phyloP scores from a whole-genome alignment of 2,797 vertebrate genomes.

The Hylomyscus alleni region DNA sequence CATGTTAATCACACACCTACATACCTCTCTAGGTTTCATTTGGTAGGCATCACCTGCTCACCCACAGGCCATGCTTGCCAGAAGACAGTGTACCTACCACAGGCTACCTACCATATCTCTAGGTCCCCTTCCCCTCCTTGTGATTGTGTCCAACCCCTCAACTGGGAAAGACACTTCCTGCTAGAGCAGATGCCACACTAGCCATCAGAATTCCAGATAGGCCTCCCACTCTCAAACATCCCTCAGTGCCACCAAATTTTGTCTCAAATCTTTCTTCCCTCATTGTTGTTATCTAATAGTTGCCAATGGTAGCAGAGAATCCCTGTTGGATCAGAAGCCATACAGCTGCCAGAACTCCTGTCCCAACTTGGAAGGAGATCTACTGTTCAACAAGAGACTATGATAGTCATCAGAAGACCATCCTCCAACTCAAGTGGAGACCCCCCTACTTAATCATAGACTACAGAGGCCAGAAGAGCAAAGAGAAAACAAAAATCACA shows the following conservation, averaged over 20 bases:
- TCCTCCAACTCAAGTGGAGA: too few species aligned
- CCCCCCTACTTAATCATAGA: too few species aligned
- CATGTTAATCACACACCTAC: too few species aligned
- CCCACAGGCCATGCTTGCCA: background rate
- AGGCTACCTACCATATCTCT: background rate
- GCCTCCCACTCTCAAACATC: background rate
- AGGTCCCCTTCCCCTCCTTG: background rate
- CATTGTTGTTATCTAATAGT: background rate
- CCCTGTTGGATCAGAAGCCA: background rate
- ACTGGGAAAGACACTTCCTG: background rate
- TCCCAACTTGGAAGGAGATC: too few species aligned
- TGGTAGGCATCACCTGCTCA: too few species aligned
- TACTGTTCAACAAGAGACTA: too few species aligned
- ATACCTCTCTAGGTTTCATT: too few species aligned
- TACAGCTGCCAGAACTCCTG: background rate
- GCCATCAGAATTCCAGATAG: background rate
- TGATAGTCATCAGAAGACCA: too few species aligned
- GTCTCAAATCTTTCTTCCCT: background rate
- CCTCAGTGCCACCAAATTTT: background rate
- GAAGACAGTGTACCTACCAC: background rate
- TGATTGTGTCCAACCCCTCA: accelerated
- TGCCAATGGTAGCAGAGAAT: background rate
- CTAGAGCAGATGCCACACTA: background rate
- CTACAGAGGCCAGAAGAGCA: too few species aligned
- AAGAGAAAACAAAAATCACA: too few species aligned